phyloP scores from a whole-genome alignment of 2,113 vertebrate genomes.

The Gobio gobio region DNA sequence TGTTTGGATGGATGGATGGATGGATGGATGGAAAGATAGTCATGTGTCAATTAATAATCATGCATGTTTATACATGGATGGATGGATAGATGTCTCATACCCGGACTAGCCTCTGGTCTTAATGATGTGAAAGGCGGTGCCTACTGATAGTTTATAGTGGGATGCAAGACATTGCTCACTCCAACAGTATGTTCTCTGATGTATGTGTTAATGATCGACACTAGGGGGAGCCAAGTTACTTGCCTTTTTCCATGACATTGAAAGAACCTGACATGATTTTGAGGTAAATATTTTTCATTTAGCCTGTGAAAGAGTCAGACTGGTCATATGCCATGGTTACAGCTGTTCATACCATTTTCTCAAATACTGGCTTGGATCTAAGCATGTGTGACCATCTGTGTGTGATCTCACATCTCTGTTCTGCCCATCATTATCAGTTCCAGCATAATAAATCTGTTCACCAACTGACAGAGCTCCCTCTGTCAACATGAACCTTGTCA shows the following conservation, averaged over 20 bases:
- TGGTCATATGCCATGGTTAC: background rate
- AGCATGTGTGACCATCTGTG: background rate
- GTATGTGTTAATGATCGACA: background rate
- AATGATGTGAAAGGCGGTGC: background rate
- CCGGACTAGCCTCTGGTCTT: too few species aligned
- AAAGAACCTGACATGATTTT: background rate
- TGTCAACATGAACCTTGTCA: background rate
- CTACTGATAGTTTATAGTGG: background rate
- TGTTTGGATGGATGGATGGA: background rate
- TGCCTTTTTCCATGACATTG: background rate
- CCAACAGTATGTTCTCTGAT: background rate
- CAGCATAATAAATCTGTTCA: background rate
- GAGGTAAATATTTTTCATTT: background rate
- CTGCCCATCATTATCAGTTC: background rate
- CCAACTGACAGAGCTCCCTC: background rate
- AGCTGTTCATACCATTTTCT: background rate
- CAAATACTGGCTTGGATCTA: background rate
- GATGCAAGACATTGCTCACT: background rate
- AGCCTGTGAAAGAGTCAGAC: background rate
- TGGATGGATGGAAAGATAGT: too few species aligned
- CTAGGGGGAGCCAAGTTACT: constrained; percentile 42
- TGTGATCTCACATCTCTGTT: background rate
- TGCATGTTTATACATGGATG: too few species aligned
- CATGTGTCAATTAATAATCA: too few species aligned
- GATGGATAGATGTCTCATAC: too few species aligned